Evolutionary conservation across 2,888 invertebrate genomes (phyloP).

Genomic region (Tholera decimalis): DNA sequence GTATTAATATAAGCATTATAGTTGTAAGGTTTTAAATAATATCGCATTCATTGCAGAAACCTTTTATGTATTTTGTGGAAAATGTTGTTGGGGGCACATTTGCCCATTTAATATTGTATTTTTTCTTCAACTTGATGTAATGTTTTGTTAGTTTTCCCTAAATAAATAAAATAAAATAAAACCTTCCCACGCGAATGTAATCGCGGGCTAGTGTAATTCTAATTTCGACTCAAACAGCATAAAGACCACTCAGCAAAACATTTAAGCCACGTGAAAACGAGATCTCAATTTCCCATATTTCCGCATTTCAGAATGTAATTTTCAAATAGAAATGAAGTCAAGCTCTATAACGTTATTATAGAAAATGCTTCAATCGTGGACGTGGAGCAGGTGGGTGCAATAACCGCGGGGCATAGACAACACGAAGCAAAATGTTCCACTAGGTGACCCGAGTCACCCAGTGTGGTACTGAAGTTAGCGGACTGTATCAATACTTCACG

Average conservation of each 20-base stretch:
- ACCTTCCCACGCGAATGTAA: no score
- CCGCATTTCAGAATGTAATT: slow-evolving; percentile 5
- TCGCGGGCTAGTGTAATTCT: no score
- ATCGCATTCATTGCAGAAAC: no score
- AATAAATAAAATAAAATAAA: no score
- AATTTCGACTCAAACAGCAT: no score
- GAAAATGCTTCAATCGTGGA: slow-evolving; percentile 47
- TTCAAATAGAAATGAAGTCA: slow-evolving; percentile 26
- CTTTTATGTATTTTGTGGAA: no score
- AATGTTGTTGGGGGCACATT: no score
- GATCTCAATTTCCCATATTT: neutral
- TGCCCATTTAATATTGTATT: no score
- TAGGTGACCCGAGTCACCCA: slow-evolving; percentile 7
- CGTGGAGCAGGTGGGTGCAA: slow-evolving; percentile 32
- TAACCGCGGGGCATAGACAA: slow-evolving; percentile 35
- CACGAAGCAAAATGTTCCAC: slow-evolving; percentile 23
- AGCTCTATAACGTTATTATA: slow-evolving; percentile 15
- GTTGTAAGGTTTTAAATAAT: no score
- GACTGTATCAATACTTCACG: neutral
- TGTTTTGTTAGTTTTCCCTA: no score
- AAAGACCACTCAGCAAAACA: neutral
- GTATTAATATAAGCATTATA: no score
- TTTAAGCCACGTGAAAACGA: neutral
- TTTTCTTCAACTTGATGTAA: no score
- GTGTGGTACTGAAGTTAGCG: slow-evolving; percentile 14